Evolutionary conservation across 2,888 invertebrate species (phyloP), one percentile per base, ranked within the genome.

Genomic region (Theretra japonica): DNA sequence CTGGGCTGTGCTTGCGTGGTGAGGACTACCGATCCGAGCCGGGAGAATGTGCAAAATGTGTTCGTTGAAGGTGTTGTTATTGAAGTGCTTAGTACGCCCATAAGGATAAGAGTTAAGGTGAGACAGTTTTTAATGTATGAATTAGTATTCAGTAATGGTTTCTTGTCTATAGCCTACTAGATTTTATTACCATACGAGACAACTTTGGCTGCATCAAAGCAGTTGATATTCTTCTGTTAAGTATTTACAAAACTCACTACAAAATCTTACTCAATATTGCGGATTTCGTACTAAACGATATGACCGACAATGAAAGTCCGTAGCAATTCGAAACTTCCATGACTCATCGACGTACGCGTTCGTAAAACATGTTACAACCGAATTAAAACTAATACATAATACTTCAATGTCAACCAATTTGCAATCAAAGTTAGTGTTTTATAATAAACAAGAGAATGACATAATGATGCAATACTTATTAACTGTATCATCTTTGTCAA

Each of bases 61-160:
- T 99, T 98, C 89, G 96, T 97, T 74, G 97, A 98, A 87, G 99
- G 98, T 75, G 95, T 96, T 72, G 97, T 99, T 77, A 95, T 87
- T 71, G 94, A 94, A 78, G 93, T 95, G 75, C 90, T 90, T 70
- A 93, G 90, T 81, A 89, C 92, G 69, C 94, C 95, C 11, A 92
- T 92, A 72, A 88, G 94, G 83, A 95, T 95, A 80, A 84, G 93
- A 74, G 94, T 95, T 73, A 91, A 91, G 94, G 95, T 95, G 76
- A 91, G 91, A 17, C n/a, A 41, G 41, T 11, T 15, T 41, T 41
- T 28, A 2, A 11, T 41, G 15, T 41, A 41, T 41, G 11, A 41
- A 41, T 41, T 41, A 15, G 41, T 41, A 41, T 41, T 41, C 41
- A 15, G 41, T 41, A 15, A 41, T 41, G 15, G 15, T 15, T 41